phyloP scores from a whole-genome alignment of 2,797 vertebrate genomes.

The Chaetophractus vellerosus region DNA sequence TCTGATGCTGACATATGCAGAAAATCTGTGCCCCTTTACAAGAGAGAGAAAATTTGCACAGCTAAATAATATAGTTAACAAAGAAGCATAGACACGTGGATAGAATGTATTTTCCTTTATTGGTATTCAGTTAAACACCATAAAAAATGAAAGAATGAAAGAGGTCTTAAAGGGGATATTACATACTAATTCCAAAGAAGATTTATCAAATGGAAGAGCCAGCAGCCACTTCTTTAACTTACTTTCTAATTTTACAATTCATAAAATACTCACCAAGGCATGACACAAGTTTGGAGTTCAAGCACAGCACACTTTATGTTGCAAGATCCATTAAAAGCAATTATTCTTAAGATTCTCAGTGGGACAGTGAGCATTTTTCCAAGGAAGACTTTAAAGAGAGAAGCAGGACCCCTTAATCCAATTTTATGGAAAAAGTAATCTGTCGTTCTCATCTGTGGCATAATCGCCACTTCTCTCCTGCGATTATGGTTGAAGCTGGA shows the following conservation, averaged over 20 bases:
- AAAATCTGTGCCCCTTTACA: not conserved
- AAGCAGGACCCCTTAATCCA: constrained; percentile 54
- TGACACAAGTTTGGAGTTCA: constrained; percentile 58
- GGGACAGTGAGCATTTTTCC: not conserved
- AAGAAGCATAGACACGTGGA: constrained; percentile 29
- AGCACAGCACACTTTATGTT: constrained; percentile 10
- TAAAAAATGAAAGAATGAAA: constrained; percentile 76
- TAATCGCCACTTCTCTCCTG: constrained; percentile 45
- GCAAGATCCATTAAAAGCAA: constrained; percentile 54
- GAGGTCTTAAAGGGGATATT: constrained; percentile 67
- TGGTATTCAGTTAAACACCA: constrained; percentile 62
- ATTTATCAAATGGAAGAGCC: constrained; percentile 71
- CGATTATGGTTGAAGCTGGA: not conserved
- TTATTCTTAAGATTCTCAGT: constrained; percentile 53
- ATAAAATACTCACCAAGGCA: constrained; percentile 72
- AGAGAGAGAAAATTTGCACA: constrained; percentile 35
- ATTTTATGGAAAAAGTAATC: constrained; percentile 52
- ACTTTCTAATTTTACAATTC: constrained; percentile 78
- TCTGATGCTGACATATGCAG: constrained; percentile 30
- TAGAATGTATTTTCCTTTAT: constrained; percentile 62
- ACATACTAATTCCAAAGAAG: constrained; percentile 50
- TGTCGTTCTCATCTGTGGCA: not conserved
- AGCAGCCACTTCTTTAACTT: constrained; percentile 66
- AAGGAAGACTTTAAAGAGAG: constrained; percentile 63
- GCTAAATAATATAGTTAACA: constrained; percentile 56